Percentiles rank a stretch among this genome's conserved stretches.
Evolutionary conservation across 2,797 vertebrate species (phyloP).

Genomic region (Scarus forsteni): DNA sequence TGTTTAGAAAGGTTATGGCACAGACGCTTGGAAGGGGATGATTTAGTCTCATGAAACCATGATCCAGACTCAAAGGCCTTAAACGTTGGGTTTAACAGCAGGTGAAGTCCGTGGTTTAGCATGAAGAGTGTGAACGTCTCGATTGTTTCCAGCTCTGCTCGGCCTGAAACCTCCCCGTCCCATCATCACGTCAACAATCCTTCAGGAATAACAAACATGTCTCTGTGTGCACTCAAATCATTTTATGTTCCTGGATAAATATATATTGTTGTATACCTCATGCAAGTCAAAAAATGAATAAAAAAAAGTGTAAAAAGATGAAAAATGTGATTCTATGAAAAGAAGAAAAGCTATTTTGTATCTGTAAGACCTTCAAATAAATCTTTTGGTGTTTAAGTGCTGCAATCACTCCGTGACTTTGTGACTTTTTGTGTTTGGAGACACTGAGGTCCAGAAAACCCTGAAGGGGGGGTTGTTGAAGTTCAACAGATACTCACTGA

Average conservation of each 20-base stretch:
- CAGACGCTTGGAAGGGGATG: not conserved
- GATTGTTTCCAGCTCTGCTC: conserved; percentile 15
- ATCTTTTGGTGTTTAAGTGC: conserved; percentile 79
- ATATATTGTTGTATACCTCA: conserved; percentile 73
- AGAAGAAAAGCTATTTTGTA: conserved; percentile 79
- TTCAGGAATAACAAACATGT: conserved; percentile 16
- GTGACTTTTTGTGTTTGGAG: not conserved
- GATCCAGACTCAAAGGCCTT: not conserved
- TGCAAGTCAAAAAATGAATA: conserved; percentile 75
- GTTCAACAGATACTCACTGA: too few relatives aligned
- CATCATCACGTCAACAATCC: conserved; percentile 19
- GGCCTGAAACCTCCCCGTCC: conserved; percentile 4
- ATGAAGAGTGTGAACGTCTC: not conserved
- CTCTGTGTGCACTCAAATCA: conserved; percentile 46
- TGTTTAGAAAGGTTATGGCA: not conserved
- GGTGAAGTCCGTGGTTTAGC: not conserved
- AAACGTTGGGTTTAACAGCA: not conserved
- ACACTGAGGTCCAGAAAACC: too few relatives aligned
- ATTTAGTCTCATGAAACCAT: not conserved
- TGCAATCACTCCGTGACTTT: conserved; percentile 74
- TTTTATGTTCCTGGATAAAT: conserved; percentile 53
- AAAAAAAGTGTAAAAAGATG: conserved; percentile 52
- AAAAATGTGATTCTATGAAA: conserved; percentile 56
- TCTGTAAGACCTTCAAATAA: conserved; percentile 79
- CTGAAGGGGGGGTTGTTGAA: too few relatives aligned